Base-by-base conservation (phyloP, 2,888 invertebrate genomes). In the Acleris emargana region DNA sequence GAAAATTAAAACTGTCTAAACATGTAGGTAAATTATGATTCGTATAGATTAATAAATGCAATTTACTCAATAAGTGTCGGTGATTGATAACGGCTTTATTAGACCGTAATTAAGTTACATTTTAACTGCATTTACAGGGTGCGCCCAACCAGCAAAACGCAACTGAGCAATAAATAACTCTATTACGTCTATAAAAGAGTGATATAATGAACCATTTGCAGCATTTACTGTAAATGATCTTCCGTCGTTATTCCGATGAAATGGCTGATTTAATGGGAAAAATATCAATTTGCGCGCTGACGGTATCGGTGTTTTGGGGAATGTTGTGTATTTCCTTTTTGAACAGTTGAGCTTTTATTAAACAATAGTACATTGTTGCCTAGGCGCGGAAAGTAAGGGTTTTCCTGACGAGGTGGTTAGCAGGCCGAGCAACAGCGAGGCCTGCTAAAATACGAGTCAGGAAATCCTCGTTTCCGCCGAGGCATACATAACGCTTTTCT, bases 151-250 rank as follows among this genome's bases (percentile, higher is more conserved):
- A 55, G 59, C 32, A 66, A 66, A 66, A 55, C 60, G 42, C 50
- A 38, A 50, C 22, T 28, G 17, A 6, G 45, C 57, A 58, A 63
- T 57, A 57, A 66, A 66, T 61, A 57, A 51, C 60, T 64, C 64
- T 52, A 52, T 66, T 57, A 66, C 52, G 55, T 47, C 66, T 38
- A 57, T 66, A 60, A 61, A 64, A 60, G 25, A 51, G 60, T 60
- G 43, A 60, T 64, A 42, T 59, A 66, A 66, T 57, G 64, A 66
- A 20, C 45, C 51, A 38, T 66, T 64, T n/a, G 42, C 4, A 28
- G 61, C 45, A 57, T 51, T 52, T 25, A 38, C 60, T 47, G 55
- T 6, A 61, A 52, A 66, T 57, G 53, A 32, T 50, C 60, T 28
- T 59, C 38, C 18, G 43, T 50, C 20, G 53, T 2, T 55, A 45